A percentile compares a stretch with the other conserved stretches of the same genome.
These are phyloP conservation scores for Pollicipes pollicipes DNA, from an alignment of 1,140 invertebrate genomes.

Conservation along the genomic window DNA sequence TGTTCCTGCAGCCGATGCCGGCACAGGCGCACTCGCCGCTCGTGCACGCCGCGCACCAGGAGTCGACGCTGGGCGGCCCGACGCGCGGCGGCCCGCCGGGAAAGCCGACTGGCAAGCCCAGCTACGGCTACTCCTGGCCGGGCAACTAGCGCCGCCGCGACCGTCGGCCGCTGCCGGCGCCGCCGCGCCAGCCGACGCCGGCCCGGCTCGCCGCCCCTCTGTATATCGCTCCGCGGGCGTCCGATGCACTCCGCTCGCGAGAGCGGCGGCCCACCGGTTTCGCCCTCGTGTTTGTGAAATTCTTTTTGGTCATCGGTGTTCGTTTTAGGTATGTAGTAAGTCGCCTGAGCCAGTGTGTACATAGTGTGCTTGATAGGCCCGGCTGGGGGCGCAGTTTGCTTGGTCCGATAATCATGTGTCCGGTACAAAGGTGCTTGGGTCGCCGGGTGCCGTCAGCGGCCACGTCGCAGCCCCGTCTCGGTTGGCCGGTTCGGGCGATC, in stretches of 20 bases:
- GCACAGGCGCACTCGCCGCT: neutral
- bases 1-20: neutral
- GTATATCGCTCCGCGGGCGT: too few relatives aligned
- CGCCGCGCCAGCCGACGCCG: too few relatives aligned
- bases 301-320: neutral
- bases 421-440: neutral
- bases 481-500: too few relatives aligned
- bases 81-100: too few relatives aligned
- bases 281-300: neutral
- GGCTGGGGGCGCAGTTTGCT: neutral
- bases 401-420: neutral
- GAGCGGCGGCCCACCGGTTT: too few relatives aligned
- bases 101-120: neutral
- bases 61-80: neutral
- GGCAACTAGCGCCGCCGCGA: too few relatives aligned
- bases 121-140: neutral
- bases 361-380: neutral
- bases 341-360: neutral
- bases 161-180: too few relatives aligned
- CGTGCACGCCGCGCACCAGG: neutral
- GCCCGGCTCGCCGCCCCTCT: neutral
- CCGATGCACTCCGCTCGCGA: too few relatives aligned
- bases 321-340: neutral
- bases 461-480: too few relatives aligned
- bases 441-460: too few relatives aligned